Evolutionary conservation across 2,113 vertebrate species (phyloP).

Genomic region (Cnemophilus loriae): DNA sequence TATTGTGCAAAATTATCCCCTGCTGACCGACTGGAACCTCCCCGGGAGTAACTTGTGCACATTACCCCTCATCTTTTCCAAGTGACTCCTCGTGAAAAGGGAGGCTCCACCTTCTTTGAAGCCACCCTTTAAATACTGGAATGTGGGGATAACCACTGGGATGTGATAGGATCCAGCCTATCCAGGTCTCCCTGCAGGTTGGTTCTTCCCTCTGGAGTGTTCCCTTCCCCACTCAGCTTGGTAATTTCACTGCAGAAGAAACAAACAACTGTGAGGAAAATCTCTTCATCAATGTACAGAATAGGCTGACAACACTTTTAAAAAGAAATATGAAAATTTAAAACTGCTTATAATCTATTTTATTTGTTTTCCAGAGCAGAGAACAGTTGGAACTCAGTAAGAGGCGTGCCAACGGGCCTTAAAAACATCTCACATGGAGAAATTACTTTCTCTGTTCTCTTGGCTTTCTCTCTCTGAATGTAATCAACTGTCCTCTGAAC

Average conservation of each 20-base stretch:
- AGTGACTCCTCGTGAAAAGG: background rate
- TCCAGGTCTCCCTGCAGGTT: background rate
- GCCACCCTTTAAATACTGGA: background rate
- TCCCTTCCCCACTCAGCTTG: background rate
- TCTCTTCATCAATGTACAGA: background rate
- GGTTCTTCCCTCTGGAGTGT: background rate
- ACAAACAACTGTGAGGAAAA: background rate
- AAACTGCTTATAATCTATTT: background rate
- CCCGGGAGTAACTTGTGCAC: background rate
- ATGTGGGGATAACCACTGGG: background rate
- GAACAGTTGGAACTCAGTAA: background rate
- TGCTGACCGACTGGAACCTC: background rate
- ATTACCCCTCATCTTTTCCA: background rate
- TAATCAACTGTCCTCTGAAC: background rate
- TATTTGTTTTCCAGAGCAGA: background rate
- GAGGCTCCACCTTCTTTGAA: background rate
- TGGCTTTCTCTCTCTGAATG: background rate
- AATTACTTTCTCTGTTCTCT: background rate
- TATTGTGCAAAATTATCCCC: background rate
- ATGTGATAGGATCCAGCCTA: too few species aligned
- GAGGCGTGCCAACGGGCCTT: background rate
- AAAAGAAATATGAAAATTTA: background rate
- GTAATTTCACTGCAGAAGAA: background rate
- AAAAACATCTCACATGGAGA: background rate
- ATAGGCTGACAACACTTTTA: background rate